Evolutionary conservation across 1,140 invertebrate genomes (phyloP).

Genomic region (Parapsyche elsis): DNA sequence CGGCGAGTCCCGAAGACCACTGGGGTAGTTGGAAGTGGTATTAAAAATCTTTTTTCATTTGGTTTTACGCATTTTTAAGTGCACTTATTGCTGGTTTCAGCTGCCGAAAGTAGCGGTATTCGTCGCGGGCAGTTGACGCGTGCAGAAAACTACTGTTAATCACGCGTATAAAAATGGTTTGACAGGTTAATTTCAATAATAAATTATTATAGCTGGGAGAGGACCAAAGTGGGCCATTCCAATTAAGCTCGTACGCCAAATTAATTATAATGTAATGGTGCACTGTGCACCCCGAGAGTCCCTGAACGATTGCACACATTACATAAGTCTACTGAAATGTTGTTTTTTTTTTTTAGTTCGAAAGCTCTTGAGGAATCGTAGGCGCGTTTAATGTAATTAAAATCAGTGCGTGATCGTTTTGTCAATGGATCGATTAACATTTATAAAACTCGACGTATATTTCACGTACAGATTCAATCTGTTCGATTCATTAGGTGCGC

Average conservation of each 20-base stretch:
- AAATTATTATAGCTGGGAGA: slow-evolving; percentile 47
- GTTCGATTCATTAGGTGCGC: too few species aligned
- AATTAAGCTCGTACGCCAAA: slow-evolving; percentile 54
- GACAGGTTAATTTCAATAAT: slow-evolving; percentile 57
- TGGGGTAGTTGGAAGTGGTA: neutral
- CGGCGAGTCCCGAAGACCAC: too few species aligned
- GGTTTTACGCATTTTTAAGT: slow-evolving; percentile 48
- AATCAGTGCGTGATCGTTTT: slow-evolving; percentile 1
- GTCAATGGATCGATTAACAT: neutral
- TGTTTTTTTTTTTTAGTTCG: too few species aligned
- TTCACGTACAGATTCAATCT: too few species aligned
- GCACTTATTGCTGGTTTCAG: slow-evolving; percentile 29
- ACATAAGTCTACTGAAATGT: neutral
- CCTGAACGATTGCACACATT: neutral
- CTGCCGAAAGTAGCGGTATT: slow-evolving; percentile 33
- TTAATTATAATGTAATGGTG: slow-evolving; percentile 55
- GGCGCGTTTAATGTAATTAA: neutral
- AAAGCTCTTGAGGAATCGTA: neutral
- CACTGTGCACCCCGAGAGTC: slow-evolving; percentile 6
- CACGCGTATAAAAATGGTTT: slow-evolving; percentile 52
- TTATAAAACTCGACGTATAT: too few species aligned
- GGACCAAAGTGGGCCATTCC: slow-evolving; percentile 52
- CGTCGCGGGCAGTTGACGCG: slow-evolving; percentile 46
- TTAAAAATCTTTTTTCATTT: slow-evolving; percentile 13
- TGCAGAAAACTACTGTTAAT: slow-evolving; percentile 47